phyloP scores from a whole-genome alignment of 53 echinoderm and acorn worm genomes.

The Stichopus horrens region DNA sequence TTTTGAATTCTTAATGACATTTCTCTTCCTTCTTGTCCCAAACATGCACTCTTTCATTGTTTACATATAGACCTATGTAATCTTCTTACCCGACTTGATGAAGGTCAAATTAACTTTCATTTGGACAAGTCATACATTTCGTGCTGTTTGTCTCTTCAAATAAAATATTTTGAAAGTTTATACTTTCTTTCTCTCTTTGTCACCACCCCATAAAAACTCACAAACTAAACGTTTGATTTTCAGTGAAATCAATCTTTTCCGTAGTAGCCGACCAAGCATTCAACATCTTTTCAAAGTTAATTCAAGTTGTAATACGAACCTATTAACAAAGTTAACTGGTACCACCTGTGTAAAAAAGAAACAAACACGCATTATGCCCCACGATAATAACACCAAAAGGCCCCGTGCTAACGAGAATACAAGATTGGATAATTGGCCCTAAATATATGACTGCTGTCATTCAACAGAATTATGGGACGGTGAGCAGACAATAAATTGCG shows the following conservation, averaged over 20 bases:
- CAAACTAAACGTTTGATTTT: background rate
- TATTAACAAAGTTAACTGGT: conserved; percentile 4
- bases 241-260: background rate
- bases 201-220: background rate
- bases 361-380: too few relatives aligned
- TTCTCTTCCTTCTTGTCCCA: background rate
- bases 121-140: background rate
- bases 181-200: background rate
- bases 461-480: background rate
- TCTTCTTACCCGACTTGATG: background rate
- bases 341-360: background rate
- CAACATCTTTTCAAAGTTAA: background rate
- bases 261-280: background rate
- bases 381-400: too few relatives aligned
- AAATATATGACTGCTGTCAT: background rate
- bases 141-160: background rate
- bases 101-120: background rate
- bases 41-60: background rate
- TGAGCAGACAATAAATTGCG: background rate
- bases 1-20: too few relatives aligned
- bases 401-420: background rate
- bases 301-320: background rate
- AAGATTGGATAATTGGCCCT: background rate
- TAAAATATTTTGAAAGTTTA: background rate
- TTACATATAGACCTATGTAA: too few relatives aligned